A percentile compares a stretch with the other conserved stretches of the same genome.
These are phyloP conservation scores for Rhea pennata DNA, from an alignment of 2,113 vertebrate species.

Conservation along the genomic window DNA sequence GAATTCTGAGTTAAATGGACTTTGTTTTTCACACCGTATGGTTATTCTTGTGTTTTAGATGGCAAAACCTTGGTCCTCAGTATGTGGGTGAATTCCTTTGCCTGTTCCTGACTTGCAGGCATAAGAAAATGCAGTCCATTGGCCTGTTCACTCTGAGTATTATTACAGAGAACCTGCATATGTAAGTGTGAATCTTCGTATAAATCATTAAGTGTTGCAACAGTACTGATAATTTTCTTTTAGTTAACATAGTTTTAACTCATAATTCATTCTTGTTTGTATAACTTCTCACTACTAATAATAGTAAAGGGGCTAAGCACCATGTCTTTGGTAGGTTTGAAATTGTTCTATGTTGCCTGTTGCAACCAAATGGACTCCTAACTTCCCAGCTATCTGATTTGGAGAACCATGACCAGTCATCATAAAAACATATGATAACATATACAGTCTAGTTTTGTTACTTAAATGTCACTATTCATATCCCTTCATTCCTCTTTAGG, in stretches of 20 bases:
- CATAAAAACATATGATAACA: no score
- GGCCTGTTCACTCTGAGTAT: slow-evolving; percentile 29
- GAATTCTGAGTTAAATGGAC: not conserved
- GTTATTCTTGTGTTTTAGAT: slow-evolving; percentile 1
- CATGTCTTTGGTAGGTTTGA: not conserved
- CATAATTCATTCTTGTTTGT: not conserved
- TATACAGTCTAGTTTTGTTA: not conserved
- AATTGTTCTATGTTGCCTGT: not conserved
- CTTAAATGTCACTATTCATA: not conserved
- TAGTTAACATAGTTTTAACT: not conserved
- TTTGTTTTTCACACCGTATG: not conserved
- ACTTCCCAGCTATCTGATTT: not conserved
- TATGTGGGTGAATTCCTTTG: slow-evolving; percentile 44
- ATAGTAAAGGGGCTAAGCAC: not conserved
- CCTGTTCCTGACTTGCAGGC: slow-evolving; percentile 32
- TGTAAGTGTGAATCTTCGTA: slow-evolving; percentile 8
- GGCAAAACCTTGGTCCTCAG: not conserved
- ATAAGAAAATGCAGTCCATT: not conserved
- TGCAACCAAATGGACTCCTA: not conserved
- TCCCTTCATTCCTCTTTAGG: not conserved
- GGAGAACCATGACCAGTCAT: not conserved
- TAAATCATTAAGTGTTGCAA: not conserved
- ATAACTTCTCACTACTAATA: not conserved
- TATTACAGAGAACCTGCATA: not conserved
- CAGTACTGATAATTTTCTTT: not conserved